Conservation (phyloP, 2,797 vertebrate genomes). For the Cyclopterus lumpus region DNA sequence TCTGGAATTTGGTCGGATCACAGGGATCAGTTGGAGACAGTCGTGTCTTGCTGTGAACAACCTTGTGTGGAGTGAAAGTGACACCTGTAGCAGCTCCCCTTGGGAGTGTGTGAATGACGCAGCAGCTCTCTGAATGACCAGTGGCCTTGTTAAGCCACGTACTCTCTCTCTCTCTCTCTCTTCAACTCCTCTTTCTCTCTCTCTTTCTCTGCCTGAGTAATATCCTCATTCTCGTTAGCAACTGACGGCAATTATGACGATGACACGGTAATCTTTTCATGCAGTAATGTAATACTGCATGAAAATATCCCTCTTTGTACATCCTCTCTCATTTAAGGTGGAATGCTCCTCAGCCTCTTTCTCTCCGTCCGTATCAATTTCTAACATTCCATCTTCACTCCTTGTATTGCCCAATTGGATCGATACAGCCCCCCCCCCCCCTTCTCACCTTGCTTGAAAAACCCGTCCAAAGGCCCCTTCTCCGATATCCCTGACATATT, state of each 20-base stretch:
- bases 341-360: neutral
- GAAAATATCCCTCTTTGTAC: too few relatives aligned
- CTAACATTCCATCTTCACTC: neutral
- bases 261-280: constrained; percentile 22
- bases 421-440: neutral
- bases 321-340: neutral
- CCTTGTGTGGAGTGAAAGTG: constrained; percentile 31
- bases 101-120: constrained; percentile 69
- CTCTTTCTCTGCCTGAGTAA: constrained; percentile 15
- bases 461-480: constrained; percentile 98
- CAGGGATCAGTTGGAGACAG: constrained; percentile 19
- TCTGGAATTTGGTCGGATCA: constrained; percentile 27
- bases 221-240: constrained; percentile 3
- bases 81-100: constrained; percentile 43
- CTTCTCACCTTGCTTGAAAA: constrained; percentile 93
- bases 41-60: constrained; percentile 10
- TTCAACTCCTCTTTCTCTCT: neutral
- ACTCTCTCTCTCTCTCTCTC: neutral
- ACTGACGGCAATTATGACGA: neutral
- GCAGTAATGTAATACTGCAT: constrained; percentile 5
- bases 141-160: constrained; percentile 26
- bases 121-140: constrained; percentile 48
- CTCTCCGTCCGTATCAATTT: too few relatives aligned
- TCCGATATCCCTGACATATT: constrained; percentile 97
- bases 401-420: neutral